Base-by-base conservation (phyloP, 2,113 vertebrate species). In the Manacus vitellinus region DNA sequence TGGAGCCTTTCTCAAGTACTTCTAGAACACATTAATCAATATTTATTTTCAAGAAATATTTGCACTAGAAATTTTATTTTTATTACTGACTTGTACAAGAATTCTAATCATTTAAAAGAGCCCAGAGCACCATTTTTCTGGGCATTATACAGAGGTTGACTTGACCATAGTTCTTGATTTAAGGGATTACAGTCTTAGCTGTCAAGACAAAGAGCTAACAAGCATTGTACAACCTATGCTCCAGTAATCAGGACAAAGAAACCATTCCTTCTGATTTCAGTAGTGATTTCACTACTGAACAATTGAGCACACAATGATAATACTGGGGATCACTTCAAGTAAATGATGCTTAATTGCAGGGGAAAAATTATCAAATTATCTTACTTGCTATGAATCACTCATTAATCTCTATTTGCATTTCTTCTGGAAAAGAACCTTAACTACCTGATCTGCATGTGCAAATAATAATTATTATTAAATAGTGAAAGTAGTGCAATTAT, bases 341-440 rank as follows among this genome's bases (percentile, higher is more conserved):
- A 95, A 94, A 92, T 72, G 68, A 92, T 78, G 70, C 61, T 90
- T 86, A 93, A 93, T 93, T 78, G 61, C 49, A 86, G 52, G n/a
- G 43, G 76, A 35, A 84, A 96, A 96, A 80, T 86, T 95, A 79
- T 95, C 67, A 92, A 88, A 88, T 96, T 92, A 77, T 67, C 28
- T 94, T 83, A 74, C 85, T 94, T 93, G 65, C 61, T 86, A 88
- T 92, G 83, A 95, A 89, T 92, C 68, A 44, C 83, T 91, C 83
- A 92, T 95, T 97, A 96, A 96, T 96, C 79, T 96, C 67, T 96
- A 90, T 96, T 96, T 96, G 92, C 79, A 96, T 96, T 86, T 95
- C 88, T 75, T 96, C 75, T 68, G 47, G 76, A 89, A 92, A 93
- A 78, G 79, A 94, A 68, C 56, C 52, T 83, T 93, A 91, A 88